Percentiles rank a stretch among this genome's conserved stretches.
Conservation (phyloP, 35 echinoderm and acorn worm genomes). For the Apostichopus japonicus region DNA sequence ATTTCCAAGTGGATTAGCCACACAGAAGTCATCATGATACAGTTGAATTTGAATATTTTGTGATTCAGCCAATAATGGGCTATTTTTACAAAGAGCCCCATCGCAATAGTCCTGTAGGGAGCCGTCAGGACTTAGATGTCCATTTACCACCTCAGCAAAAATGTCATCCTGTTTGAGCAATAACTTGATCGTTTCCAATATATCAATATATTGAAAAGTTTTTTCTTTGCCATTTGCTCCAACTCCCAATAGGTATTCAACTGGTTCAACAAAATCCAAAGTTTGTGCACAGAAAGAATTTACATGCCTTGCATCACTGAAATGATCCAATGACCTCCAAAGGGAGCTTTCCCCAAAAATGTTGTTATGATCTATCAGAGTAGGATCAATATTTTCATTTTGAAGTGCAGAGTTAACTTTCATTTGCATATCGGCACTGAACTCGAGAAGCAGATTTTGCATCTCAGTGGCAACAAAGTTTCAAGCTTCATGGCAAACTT, state of each 20-base stretch:
- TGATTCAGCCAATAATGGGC: slow-evolving; percentile 46
- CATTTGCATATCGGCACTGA: too few relatives aligned
- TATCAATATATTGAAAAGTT: too few relatives aligned
- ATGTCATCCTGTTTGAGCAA: too few relatives aligned
- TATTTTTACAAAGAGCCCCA: slow-evolving; percentile 41
- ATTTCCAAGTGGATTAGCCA: slow-evolving; percentile 67
- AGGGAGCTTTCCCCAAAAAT: slow-evolving; percentile 6
- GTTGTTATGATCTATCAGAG: neutral
- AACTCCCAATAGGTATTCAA: slow-evolving; percentile 34
- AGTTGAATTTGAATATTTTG: slow-evolving; percentile 58
- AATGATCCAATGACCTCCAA: slow-evolving; percentile 31
- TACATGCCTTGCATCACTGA: slow-evolving; percentile 30
- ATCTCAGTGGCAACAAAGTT: slow-evolving; percentile 37
- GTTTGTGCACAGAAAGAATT: slow-evolving; percentile 9
- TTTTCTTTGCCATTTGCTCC: slow-evolving; percentile 16
- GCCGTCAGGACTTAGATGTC: slow-evolving; percentile 30
- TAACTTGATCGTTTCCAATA: too few relatives aligned
- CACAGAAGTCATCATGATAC: slow-evolving; percentile 71
- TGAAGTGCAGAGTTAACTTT: too few relatives aligned
- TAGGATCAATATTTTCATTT: too few relatives aligned
- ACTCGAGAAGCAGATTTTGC: neutral
- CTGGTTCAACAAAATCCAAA: slow-evolving; percentile 42
- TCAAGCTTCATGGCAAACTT: neutral
- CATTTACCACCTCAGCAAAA: slow-evolving; percentile 66
- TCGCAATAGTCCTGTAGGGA: slow-evolving; percentile 62